Percentiles rank a stretch among this genome's conserved stretches.
phyloP scores from a whole-genome alignment of 2,113 vertebrate genomes.

The Hippocampus zosterae region DNA sequence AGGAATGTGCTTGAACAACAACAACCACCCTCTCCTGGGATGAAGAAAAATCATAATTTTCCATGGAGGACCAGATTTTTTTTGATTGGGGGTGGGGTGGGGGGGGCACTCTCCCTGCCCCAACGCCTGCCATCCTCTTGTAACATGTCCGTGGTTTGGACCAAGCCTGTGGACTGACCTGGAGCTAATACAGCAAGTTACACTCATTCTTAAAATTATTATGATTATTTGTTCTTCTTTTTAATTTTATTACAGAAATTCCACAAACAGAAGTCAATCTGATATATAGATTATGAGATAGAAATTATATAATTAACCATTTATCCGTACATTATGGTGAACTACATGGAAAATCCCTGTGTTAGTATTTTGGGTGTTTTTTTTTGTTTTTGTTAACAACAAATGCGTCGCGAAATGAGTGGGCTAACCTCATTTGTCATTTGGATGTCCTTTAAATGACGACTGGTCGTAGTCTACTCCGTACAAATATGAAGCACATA shows the following conservation, averaged over 20 bases:
- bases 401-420: background rate
- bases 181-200: background rate
- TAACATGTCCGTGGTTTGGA: background rate
- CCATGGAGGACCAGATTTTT: background rate
- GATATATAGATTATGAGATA: background rate
- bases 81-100: background rate
- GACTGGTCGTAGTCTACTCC: background rate
- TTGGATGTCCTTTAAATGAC: background rate
- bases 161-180: background rate
- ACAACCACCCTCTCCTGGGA: background rate
- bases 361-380: too few species aligned
- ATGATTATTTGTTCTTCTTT: too few species aligned
- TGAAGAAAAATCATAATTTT: background rate
- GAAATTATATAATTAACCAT: too few species aligned
- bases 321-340: too few species aligned
- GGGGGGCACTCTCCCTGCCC: too few species aligned
- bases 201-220: background rate
- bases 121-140: background rate
- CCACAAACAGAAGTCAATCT: background rate
- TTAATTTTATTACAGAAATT: background rate
- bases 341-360: too few species aligned
- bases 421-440: background rate
- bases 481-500: background rate
- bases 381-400: too few species aligned
- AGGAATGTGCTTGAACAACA: background rate